These are phyloP conservation scores for Pelmatolapia mariae DNA, from an alignment of 2,113 vertebrate species.

Conservation along the genomic window DNA sequence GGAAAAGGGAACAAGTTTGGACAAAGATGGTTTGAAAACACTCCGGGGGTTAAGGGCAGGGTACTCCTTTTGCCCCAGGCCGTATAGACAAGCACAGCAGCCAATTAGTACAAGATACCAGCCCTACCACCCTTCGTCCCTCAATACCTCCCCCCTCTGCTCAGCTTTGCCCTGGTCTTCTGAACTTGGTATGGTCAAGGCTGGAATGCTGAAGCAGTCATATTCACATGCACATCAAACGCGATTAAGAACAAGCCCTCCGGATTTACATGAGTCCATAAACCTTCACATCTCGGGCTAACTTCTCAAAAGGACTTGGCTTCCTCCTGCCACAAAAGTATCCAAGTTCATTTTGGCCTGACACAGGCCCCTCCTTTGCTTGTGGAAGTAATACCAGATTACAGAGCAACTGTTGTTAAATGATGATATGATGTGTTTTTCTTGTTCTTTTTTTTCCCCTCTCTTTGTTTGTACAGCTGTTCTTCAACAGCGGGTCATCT, in stretches of 20 bases:
- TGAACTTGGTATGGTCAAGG: slow-evolving; percentile 48
- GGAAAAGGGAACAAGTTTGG: slow-evolving; percentile 2
- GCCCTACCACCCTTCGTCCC: not conserved
- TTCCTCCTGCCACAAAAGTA: slow-evolving; percentile 63
- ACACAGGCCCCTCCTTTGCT: slow-evolving; percentile 64
- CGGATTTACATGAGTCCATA: slow-evolving; percentile 63
- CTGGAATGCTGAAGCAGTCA: slow-evolving; percentile 57
- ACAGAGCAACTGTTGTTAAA: slow-evolving; percentile 80
- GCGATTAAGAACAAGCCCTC: slow-evolving; percentile 53
- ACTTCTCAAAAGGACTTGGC: slow-evolving; percentile 59
- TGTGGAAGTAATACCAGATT: slow-evolving; percentile 78
- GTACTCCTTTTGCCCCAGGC: slow-evolving; percentile 42
- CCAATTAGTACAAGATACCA: slow-evolving; percentile 49
- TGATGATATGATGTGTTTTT: slow-evolving; percentile 78
- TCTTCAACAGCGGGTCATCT: slow-evolving; percentile 67
- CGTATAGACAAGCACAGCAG: slow-evolving; percentile 39
- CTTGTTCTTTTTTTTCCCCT: slow-evolving; percentile 49
- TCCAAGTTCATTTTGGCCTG: slow-evolving; percentile 62
- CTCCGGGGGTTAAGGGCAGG: not conserved
- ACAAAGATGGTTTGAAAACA: slow-evolving; percentile 50
- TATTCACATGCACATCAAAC: slow-evolving; percentile 69
- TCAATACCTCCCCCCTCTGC: not conserved
- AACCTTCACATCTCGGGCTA: slow-evolving; percentile 59
- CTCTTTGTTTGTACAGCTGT: slow-evolving; percentile 77
- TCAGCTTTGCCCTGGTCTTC: slow-evolving; percentile 33